Evolutionary conservation across 2,888 invertebrate genomes (phyloP).

Genomic region (Agrochola macilenta): DNA sequence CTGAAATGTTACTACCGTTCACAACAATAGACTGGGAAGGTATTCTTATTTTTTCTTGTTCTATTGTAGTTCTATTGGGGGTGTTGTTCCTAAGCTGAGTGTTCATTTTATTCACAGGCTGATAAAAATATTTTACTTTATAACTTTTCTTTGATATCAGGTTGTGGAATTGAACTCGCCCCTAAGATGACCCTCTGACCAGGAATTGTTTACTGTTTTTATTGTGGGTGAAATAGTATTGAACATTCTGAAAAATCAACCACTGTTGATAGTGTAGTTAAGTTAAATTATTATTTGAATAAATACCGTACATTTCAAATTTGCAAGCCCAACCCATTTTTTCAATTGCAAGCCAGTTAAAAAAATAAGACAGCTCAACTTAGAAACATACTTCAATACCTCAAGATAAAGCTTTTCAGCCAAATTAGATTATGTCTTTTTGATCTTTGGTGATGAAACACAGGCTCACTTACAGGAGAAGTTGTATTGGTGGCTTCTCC

Average conservation of each 20-base stretch:
- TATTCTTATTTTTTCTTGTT: conserved; percentile 58
- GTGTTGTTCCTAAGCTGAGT: background rate
- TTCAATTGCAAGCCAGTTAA: background rate
- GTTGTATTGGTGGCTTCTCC: no score
- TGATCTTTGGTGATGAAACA: background rate
- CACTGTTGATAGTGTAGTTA: no score
- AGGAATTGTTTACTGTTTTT: background rate
- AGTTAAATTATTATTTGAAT: background rate
- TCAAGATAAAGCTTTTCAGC: background rate
- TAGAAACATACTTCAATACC: background rate
- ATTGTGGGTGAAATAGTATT: background rate
- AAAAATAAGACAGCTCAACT: background rate
- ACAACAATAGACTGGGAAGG: conserved; percentile 92
- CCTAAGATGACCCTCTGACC: background rate
- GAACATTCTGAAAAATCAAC: background rate
- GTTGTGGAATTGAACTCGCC: background rate
- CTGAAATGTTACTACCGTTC: conserved; percentile 98
- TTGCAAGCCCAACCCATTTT: no score
- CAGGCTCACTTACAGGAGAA: background rate
- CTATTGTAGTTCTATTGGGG: background rate
- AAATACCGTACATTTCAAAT: background rate
- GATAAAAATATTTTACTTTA: background rate
- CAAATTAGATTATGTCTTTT: background rate
- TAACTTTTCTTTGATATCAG: background rate
- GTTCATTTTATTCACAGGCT: background rate